Evolutionary conservation across 2,113 vertebrate species (phyloP), one percentile per base, ranked within the genome.

Genomic region (Corvus hawaiiensis): DNA sequence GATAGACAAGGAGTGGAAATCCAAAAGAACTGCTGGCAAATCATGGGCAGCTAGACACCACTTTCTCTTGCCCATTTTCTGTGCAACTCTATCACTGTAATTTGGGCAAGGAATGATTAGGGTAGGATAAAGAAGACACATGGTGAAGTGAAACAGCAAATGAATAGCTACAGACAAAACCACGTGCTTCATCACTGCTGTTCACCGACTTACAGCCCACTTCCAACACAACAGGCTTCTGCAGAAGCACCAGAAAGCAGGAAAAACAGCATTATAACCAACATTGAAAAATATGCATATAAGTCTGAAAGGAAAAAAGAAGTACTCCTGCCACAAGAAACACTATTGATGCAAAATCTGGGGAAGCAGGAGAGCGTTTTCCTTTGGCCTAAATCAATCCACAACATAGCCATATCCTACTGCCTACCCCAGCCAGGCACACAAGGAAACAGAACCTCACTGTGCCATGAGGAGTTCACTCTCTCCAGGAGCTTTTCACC

Each of bases 401-500:
- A 35, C 28, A 69, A 13, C 30, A 27, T 0, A 37, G 62, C 21
- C 75, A 22, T 0, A 18, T 51, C 15, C 51, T n/a, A 1, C 13
- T 17, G 61, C 26, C 32, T 71, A 7, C 3, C 13, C 37, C 28
- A 41, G n/a, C 33, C 73, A 63, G 16, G 16, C 20, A 28, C 37
- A 35, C 33, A 8, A 0, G 1, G 68, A 35, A 77, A 22, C 9
- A 1, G 12, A 0, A 48, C 7, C 63, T 46, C 55, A 9, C 52
- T 3, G 27, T 10, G 19, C 59, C 68, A 43, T 27, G 33, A 39
- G 14, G 22, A 33, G 16, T 20, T 52, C 7, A 2, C 14, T 16
- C 22, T 55, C n/a, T 32, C 59, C 46, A 11, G 8, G 28, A n/a
- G 41, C 24, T 18, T 63, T 3, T 24, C 2, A 2, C 37, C 63